A percentile compares a stretch with the other conserved stretches of the same genome.
These are phyloP conservation scores for Huso huso DNA, from an alignment of 2,797 vertebrate genomes.

Conservation along the genomic window DNA sequence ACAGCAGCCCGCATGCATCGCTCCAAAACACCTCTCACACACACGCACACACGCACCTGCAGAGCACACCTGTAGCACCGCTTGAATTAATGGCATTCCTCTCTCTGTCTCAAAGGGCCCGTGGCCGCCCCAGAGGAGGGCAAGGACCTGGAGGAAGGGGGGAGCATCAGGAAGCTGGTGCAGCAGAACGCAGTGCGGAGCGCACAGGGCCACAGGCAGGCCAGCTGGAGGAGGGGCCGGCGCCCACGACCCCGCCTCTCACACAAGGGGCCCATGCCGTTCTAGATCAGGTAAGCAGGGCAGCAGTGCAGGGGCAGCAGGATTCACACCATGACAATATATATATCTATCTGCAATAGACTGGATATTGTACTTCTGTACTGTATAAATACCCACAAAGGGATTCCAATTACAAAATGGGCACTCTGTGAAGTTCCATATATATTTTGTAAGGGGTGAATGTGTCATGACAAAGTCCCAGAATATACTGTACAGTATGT, in stretches of 20 bases:
- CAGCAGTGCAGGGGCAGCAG: not conserved
- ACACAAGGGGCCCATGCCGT: conserved; percentile 97
- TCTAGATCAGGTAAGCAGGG: conserved; percentile 78
- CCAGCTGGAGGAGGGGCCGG: conserved; percentile 69
- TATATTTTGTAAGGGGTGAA: too few species aligned
- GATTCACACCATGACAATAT: not conserved
- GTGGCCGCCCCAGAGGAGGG: conserved; percentile 65
- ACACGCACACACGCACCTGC: conserved; percentile 22
- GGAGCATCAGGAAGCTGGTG: conserved; percentile 60
- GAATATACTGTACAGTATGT: too few species aligned
- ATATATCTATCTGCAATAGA: too few species aligned
- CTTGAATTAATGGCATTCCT: conserved; percentile 14
- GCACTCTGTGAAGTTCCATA: too few species aligned
- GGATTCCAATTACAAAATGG: too few species aligned
- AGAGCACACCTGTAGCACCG: conserved; percentile 11
- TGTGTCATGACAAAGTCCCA: too few species aligned
- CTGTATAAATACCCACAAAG: too few species aligned
- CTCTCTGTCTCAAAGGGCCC: conserved; percentile 56
- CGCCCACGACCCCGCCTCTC: conserved; percentile 89
- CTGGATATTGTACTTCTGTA: too few species aligned
- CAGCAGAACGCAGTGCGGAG: conserved; percentile 68
- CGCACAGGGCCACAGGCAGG: conserved; percentile 65
- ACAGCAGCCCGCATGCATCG: too few species aligned
- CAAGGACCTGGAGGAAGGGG: conserved; percentile 59
- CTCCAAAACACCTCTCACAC: conserved; percentile 24